Base-by-base conservation (phyloP, 2,888 invertebrate genomes). In the Lasioglossum calceatum region DNA sequence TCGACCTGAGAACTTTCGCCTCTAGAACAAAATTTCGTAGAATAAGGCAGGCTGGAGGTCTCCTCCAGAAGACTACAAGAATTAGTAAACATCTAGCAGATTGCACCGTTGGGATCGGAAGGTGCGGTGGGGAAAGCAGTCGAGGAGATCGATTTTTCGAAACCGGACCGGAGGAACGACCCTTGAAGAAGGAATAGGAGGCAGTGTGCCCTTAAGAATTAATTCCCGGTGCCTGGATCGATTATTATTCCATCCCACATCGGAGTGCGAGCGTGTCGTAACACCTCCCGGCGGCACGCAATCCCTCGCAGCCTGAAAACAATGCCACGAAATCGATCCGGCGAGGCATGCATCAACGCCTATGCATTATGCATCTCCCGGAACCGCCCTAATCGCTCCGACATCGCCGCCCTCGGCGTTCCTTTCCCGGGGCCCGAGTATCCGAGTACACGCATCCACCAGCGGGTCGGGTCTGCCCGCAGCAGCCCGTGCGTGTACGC, bases 371-470 rank as follows among this genome's bases (percentile, higher is more conserved):
- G 82, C 82, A 82, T 67, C 73, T n/a, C 72, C 64, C 67, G 74
- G 84, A 84, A 72, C 85, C 85, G 85, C 84, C 84, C 85, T 84
- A 79, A 76, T 84, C 79, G 85, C 84, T 36, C 50, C 75, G 85
- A 72, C 84, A 64, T 83, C 71, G 75, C 44, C 70, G 84, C 78
- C 67, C 84, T 74, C 85, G 74, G 71, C 72, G 85, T 79, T 58
- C 71, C 75, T 79, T 79, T 85, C 79, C 75, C 81, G 44, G 71
- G 23, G 4, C 8, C 32, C 50, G 81, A 76, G 58, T 72, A 42
- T 61, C 27, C 32, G 1, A 50, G 27, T 39, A 39, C 23, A 79
- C 75, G 71, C 75, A 71, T 79, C 84, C 67, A 23, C 67, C 67
- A 19, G 36, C 32, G 32, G 32, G 32, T 42, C 42, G 58, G 14